Evolutionary conservation across 2,888 invertebrate genomes (phyloP), one percentile per base, ranked within the genome.

Genomic region (Hybos culiciformis): DNA sequence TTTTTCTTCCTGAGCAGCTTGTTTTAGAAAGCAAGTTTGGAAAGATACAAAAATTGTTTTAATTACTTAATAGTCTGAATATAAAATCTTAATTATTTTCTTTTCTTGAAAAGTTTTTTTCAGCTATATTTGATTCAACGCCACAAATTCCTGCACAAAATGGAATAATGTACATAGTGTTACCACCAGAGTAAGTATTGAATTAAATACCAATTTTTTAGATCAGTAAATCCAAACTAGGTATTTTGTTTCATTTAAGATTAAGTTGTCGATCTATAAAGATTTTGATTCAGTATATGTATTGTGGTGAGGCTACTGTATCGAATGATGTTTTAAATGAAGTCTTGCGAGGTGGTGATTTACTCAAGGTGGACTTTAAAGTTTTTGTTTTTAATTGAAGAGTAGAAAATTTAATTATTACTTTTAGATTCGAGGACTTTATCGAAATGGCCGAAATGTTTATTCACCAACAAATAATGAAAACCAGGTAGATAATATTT

Each of bases 211-310:
- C n/a, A n/a, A n/a, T n/a, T n/a, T n/a, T n/a, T n/a, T n/a, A n/a
- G n/a, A n/a, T n/a, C n/a, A n/a, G n/a, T n/a, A n/a, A n/a, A n/a
- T n/a, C n/a, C n/a, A n/a, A n/a, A n/a, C n/a, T n/a, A n/a, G n/a
- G n/a, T n/a, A n/a, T n/a, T n/a, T n/a, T n/a, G n/a, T n/a, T n/a
- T n/a, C n/a, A n/a, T n/a, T n/a, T n/a, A n/a, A n/a, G n/a, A n/a
- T 80, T 87, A 49, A 81, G 79, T 29, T 80, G 81, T 48, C 79
- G 81, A 50, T 84, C 85, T 8, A 70, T 87, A 52, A 83, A 83
- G 61, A 82, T 83, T 48, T 70, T 87, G 15, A 78, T 87, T 33
- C 83, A 87, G 56, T 87, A 87, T 61, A 87, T 87, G 84, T 87
- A 87, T 66, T 80, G 78, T 62, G 79, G 79, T 54, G 58, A 67